Percentiles rank a stretch among this genome's conserved stretches.
phyloP scores from a whole-genome alignment of 2,113 vertebrate species.

The Podarcis muralis region DNA sequence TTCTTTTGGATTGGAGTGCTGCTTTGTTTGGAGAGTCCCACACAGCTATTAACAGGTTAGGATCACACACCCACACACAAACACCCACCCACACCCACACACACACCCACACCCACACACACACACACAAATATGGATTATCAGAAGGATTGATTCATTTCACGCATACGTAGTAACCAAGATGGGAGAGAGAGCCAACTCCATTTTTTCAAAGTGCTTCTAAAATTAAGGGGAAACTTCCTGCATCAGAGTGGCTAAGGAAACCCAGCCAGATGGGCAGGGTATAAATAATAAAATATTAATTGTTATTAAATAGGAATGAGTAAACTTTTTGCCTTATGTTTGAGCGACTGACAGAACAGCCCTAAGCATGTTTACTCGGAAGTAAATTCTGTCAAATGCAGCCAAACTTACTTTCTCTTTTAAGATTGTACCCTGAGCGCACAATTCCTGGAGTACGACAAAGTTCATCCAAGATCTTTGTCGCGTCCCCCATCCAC shows the following conservation, averaged over 20 bases:
- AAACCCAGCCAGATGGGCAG: no score
- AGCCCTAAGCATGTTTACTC: not conserved
- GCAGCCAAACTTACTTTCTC: not conserved
- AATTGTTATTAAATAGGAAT: not conserved
- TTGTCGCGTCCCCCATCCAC: no score
- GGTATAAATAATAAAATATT: no score
- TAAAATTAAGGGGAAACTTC: not conserved
- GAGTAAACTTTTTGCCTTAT: not conserved
- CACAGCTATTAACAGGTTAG: not conserved
- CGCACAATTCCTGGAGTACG: not conserved
- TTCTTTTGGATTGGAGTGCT: not conserved
- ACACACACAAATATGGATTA: not conserved
- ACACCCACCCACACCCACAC: no score
- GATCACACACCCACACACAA: not conserved
- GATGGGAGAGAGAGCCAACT: no score
- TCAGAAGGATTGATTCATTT: not conserved
- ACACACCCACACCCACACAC: no score
- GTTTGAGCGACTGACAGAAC: not conserved
- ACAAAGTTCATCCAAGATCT: not conserved
- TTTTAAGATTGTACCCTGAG: not conserved
- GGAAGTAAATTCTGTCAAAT: not conserved
- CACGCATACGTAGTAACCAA: not conserved
- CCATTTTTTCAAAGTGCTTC: not conserved
- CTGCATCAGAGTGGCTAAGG: not conserved
- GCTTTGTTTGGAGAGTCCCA: not conserved